Conservation (phyloP, 1,140 invertebrate genomes). For the Trinorchestia longiramus region DNA sequence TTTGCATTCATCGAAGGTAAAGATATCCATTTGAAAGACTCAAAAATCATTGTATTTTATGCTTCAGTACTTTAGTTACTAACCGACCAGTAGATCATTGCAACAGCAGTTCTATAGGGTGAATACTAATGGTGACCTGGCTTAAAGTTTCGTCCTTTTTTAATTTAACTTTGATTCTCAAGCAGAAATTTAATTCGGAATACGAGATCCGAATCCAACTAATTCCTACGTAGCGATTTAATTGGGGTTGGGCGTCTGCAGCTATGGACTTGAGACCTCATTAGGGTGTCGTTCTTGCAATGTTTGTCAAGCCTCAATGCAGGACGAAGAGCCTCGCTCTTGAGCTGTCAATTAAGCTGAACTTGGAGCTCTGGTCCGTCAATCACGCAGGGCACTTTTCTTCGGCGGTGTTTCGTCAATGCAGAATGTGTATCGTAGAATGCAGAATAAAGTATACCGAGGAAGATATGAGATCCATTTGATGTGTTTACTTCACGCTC, state of each 20-base stretch:
- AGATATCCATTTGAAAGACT: background rate
- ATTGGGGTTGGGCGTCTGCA: background rate
- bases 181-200: background rate
- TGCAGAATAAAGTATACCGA: background rate
- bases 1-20: no score
- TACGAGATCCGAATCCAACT: background rate
- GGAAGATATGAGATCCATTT: background rate
- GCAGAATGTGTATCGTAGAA: background rate
- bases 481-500: background rate
- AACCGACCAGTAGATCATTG: background rate
- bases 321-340: background rate
- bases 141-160: no score
- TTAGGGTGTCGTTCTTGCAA: background rate
- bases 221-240: background rate
- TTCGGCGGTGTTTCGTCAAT: background rate
- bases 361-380: background rate
- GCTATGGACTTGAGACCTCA: background rate
- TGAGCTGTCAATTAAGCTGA: background rate
- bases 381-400: background rate
- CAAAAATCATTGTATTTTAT: background rate
- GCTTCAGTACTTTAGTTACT: background rate
- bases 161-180: no score
- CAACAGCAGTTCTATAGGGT: background rate
- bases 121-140: background rate
- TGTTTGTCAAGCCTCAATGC: background rate